Evolutionary conservation across 2,113 vertebrate genomes (phyloP).

Genomic region (Corynorhinus townsendii): DNA sequence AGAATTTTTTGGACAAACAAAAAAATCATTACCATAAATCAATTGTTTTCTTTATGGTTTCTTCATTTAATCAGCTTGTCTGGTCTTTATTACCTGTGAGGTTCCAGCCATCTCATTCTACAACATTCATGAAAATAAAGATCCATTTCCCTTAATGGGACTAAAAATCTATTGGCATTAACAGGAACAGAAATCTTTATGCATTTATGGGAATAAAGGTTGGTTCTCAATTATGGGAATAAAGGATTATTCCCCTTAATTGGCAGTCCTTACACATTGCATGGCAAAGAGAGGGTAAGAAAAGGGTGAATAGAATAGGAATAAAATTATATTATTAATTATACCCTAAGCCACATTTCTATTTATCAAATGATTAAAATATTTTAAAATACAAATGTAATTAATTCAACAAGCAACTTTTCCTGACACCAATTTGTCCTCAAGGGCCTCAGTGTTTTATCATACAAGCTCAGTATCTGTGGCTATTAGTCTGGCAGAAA

Average conservation of each 20-base stretch:
- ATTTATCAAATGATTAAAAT: slow-evolving; percentile 5
- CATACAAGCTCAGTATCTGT: neutral
- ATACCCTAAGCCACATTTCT: neutral
- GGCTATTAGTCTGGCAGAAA: neutral
- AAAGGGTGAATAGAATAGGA: neutral
- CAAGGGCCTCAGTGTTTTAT: neutral
- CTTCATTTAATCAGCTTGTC: slow-evolving; percentile 9
- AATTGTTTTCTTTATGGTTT: slow-evolving; percentile 32
- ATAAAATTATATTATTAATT: neutral
- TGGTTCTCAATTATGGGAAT: slow-evolving; percentile 43
- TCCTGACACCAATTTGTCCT: neutral
- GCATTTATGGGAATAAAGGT: slow-evolving; percentile 51
- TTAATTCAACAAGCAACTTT: slow-evolving; percentile 20
- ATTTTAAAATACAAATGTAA: slow-evolving; percentile 17
- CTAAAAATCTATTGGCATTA: slow-evolving; percentile 54
- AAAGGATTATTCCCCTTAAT: neutral
- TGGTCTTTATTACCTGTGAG: slow-evolving; percentile 48
- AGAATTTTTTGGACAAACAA: slow-evolving; percentile 4
- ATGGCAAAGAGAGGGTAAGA: neutral
- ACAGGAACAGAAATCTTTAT: slow-evolving; percentile 50
- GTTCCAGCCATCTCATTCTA: slow-evolving; percentile 18
- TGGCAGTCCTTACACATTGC: neutral
- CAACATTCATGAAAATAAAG: slow-evolving; percentile 23
- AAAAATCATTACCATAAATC: slow-evolving; percentile 17
- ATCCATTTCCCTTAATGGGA: slow-evolving; percentile 57